A percentile compares a stretch with the other conserved stretches of the same genome.
phyloP scores from a whole-genome alignment of 2,888 invertebrate genomes.

The Pharmacophagus antenor region DNA sequence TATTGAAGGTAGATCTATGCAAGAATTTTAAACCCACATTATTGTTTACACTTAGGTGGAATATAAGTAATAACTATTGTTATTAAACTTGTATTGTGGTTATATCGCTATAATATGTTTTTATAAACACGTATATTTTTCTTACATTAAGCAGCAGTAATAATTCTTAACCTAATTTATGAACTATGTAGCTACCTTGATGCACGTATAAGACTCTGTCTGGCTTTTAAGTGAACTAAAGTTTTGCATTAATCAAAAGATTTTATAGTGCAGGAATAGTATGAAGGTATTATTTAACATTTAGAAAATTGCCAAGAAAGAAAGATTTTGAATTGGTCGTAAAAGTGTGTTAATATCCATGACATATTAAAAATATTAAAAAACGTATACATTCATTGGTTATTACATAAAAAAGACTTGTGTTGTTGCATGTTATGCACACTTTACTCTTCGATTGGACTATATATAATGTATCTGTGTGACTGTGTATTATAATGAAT shows the following conservation, averaged over 20 bases:
- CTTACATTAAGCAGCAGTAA: constrained; percentile 5
- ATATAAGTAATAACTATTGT: neutral
- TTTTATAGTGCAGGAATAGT: constrained; percentile 20
- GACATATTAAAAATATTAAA: neutral
- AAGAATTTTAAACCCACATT: no score
- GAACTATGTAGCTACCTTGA: constrained; percentile 24
- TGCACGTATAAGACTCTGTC: constrained; percentile 23
- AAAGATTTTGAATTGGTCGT: constrained; percentile 7
- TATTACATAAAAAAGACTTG: neutral
- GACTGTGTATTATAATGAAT: no score
- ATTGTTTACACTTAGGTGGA: no score
- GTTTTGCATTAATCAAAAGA: constrained; percentile 19
- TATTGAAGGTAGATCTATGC: no score
- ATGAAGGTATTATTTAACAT: constrained; percentile 15
- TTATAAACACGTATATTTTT: neutral
- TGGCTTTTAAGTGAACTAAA: constrained; percentile 22
- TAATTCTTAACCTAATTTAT: constrained; percentile 16
- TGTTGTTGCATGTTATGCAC: neutral
- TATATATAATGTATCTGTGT: neutral
- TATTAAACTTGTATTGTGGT: neutral
- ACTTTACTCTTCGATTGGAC: neutral
- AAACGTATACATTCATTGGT: constrained; percentile 3
- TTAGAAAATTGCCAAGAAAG: constrained; percentile 10
- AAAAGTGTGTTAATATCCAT: neutral
- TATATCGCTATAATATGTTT: neutral